Conservation (phyloP, 2,888 invertebrate species). For the Allygus modestus region DNA sequence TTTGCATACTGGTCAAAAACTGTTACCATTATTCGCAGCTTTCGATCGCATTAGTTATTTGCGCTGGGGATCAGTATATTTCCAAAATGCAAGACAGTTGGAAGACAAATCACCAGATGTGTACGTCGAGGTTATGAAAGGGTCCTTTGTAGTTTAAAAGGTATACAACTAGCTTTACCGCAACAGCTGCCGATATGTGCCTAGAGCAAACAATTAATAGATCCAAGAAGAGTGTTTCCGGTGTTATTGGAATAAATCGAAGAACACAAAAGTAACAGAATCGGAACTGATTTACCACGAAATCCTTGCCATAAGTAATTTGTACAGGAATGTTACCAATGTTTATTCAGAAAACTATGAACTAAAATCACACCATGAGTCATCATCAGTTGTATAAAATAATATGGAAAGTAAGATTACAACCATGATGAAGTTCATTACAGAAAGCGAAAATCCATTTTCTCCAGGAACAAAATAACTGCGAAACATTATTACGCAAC, state of each 20-base stretch:
- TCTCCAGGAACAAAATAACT: too few species aligned
- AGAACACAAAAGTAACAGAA: background rate
- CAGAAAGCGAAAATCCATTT: too few species aligned
- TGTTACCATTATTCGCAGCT: conserved; percentile 12
- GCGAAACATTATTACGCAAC: too few species aligned
- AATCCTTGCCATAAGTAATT: conserved; percentile 5
- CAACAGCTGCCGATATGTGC: background rate
- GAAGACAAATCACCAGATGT: background rate
- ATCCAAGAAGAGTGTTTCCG: conserved; percentile 27
- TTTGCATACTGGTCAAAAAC: conserved; percentile 12
- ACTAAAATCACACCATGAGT: too few species aligned
- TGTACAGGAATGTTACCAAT: background rate
- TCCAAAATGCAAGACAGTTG: background rate
- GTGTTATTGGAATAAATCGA: background rate
- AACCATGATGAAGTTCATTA: too few species aligned
- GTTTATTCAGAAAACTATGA: background rate
- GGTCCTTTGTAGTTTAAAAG: too few species aligned
- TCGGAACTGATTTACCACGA: background rate
- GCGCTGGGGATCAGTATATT: background rate
- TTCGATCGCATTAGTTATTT: conserved; percentile 11
- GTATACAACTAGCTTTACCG: background rate
- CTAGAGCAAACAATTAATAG: conserved; percentile 25
- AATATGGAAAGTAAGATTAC: too few species aligned
- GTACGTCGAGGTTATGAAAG: too few species aligned
- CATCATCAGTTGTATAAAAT: too few species aligned